Conservation (phyloP, 23 tunicate species). For the Aplidium turbinatum region DNA sequence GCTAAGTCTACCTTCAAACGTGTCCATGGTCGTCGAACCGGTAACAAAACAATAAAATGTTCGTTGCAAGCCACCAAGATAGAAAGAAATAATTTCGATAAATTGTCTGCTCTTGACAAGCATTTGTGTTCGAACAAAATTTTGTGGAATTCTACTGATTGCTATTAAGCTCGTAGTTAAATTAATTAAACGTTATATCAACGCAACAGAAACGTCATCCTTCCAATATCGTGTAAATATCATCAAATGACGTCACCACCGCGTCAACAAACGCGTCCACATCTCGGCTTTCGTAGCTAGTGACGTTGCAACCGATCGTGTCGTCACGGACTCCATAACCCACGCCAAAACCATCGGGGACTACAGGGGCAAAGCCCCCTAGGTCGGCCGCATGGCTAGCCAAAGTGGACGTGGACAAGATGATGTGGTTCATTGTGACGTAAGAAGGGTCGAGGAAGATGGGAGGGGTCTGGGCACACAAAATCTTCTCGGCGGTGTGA, state of each 20-base stretch:
- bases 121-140: too few relatives aligned
- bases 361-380: slow-evolving; percentile 99
- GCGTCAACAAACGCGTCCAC: slow-evolving; percentile 63
- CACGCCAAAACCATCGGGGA: slow-evolving; percentile 94
- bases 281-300: slow-evolving; percentile 74
- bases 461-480: slow-evolving; percentile 32
- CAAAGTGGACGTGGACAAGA: slow-evolving; percentile 94
- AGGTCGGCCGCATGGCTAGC: slow-evolving; percentile 76
- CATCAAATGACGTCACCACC: slow-evolving; percentile 51
- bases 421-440: slow-evolving; percentile 86
- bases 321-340: slow-evolving; percentile 85
- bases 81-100: too few relatives aligned
- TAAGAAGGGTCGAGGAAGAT: slow-evolving; percentile 66
- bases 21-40: too few relatives aligned
- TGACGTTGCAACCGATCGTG: slow-evolving; percentile 73
- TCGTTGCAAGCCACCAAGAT: too few relatives aligned
- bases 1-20: too few relatives aligned
- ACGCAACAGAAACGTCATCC: slow-evolving; percentile 3
- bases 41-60: too few relatives aligned
- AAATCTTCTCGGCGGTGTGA: slow-evolving; percentile 49
- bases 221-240: slow-evolving; percentile 65
- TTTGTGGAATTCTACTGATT: too few relatives aligned
- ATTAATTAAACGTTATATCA: too few relatives aligned
- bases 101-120: too few relatives aligned
- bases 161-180: too few relatives aligned